Conservation (phyloP, 2,113 vertebrate species). For the Erinaceus europaeus region DNA sequence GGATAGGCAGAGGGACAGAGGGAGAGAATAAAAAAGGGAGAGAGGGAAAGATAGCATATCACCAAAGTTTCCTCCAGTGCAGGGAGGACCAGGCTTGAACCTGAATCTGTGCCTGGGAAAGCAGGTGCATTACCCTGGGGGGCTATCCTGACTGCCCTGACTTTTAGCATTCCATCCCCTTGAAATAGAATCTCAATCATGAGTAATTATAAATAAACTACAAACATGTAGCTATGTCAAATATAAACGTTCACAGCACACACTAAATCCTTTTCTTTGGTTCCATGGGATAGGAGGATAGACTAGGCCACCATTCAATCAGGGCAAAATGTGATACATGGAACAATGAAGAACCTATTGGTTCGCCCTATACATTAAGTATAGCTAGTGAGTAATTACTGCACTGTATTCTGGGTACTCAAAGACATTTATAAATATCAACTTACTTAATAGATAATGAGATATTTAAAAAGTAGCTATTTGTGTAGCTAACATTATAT, state of each 20-base stretch:
- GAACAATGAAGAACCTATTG: background rate
- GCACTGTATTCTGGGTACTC: background rate
- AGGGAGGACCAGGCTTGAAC: no score
- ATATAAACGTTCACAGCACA: background rate
- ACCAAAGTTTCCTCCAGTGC: no score
- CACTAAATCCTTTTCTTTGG: background rate
- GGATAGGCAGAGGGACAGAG: no score
- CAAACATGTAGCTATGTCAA: background rate
- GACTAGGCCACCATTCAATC: background rate
- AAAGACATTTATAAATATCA: background rate
- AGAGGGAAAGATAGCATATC: no score
- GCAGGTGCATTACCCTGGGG: no score
- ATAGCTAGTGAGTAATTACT: background rate
- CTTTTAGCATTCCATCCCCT: background rate
- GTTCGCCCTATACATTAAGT: background rate
- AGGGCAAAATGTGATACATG: background rate
- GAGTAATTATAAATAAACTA: slow-evolving; percentile 7
- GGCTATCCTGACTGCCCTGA: no score
- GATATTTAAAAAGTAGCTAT: background rate
- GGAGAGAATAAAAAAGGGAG: no score
- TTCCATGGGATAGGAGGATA: background rate
- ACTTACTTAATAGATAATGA: background rate
- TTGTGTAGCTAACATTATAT: background rate
- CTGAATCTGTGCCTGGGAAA: no score
- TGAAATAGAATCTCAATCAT: background rate